Percentiles rank a stretch among this genome's conserved stretches.
Evolutionary conservation across 2,113 vertebrate species (phyloP).

Genomic region (Notarius lentiginosus): DNA sequence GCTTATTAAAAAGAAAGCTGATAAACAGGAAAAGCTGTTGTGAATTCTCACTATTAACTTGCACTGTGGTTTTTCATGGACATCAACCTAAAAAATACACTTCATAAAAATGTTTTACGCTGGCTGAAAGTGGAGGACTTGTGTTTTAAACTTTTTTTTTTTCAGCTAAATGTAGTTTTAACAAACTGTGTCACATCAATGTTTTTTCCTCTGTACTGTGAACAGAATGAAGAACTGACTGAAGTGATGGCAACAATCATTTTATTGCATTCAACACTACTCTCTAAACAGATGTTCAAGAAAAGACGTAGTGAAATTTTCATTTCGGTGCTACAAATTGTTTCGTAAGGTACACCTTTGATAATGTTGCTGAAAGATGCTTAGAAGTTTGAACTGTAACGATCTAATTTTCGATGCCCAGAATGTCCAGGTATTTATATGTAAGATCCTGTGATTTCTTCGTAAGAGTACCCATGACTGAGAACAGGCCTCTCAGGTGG

Average conservation of each 20-base stretch:
- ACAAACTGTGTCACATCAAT: neutral
- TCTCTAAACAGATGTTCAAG: neutral
- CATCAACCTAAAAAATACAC: neutral
- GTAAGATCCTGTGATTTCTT: constrained; percentile 78
- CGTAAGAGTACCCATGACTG: constrained; percentile 78
- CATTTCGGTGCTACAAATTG: neutral
- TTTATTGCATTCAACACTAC: constrained; percentile 24
- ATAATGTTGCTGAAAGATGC: neutral
- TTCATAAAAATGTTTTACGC: neutral
- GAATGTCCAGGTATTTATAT: constrained; percentile 81
- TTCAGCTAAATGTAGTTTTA: neutral
- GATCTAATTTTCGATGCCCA: constrained; percentile 67
- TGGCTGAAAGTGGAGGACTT: neutral
- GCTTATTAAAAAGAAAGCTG: neutral
- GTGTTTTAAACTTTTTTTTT: neutral
- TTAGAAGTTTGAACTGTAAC: neutral
- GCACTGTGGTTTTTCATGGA: neutral
- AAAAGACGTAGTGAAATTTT: neutral
- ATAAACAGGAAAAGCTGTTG: neutral
- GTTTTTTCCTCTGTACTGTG: neutral
- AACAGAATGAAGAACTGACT: neutral
- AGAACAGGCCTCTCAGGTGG: constrained; percentile 81
- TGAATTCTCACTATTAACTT: neutral
- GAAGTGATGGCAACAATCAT: neutral
- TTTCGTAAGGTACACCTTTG: neutral